Evolutionary conservation across 2,888 invertebrate genomes (phyloP).

Genomic region (Eretmocerus hayati): DNA sequence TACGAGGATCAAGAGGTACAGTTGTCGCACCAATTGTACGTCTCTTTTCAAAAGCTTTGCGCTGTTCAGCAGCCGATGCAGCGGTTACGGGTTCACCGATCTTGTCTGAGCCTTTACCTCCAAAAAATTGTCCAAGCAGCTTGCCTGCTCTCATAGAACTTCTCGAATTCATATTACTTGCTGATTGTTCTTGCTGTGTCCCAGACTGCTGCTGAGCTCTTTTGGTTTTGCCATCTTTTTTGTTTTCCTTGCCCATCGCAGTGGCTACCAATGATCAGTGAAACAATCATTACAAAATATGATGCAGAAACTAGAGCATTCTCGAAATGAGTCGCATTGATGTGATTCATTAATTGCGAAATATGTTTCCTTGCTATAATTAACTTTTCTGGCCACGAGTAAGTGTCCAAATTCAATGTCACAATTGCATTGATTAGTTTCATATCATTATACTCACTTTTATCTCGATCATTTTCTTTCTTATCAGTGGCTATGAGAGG

Average conservation of each 20-base stretch:
- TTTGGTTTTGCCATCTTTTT: slow-evolving; percentile 27
- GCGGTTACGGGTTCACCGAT: slow-evolving; percentile 49
- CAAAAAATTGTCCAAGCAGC: slow-evolving; percentile 49
- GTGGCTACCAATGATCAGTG: too few species aligned
- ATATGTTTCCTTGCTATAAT: too few species aligned
- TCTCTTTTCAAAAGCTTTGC: slow-evolving; percentile 55
- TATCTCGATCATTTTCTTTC: slow-evolving; percentile 38
- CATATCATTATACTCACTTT: too few species aligned
- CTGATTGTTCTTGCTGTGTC: slow-evolving; percentile 6
- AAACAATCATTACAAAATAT: too few species aligned
- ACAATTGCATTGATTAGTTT: too few species aligned
- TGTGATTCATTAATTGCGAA: too few species aligned
- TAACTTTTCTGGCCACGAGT: too few species aligned
- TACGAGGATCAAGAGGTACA: slow-evolving; percentile 59
- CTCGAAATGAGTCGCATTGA: too few species aligned
- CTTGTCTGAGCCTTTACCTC: slow-evolving; percentile 49
- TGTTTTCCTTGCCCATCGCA: slow-evolving; percentile 28
- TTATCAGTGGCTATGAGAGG: slow-evolving; percentile 43
- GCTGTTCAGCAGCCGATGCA: slow-evolving; percentile 47
- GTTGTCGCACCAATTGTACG: slow-evolving; percentile 63
- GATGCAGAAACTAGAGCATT: too few species aligned
- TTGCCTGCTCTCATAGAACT: slow-evolving; percentile 25
- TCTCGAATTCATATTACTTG: too few species aligned
- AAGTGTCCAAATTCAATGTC: too few species aligned
- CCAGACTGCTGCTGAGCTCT: background rate